phyloP scores from a whole-genome alignment of 2,888 invertebrate species.

The Caenorhabditis panamensis region DNA sequence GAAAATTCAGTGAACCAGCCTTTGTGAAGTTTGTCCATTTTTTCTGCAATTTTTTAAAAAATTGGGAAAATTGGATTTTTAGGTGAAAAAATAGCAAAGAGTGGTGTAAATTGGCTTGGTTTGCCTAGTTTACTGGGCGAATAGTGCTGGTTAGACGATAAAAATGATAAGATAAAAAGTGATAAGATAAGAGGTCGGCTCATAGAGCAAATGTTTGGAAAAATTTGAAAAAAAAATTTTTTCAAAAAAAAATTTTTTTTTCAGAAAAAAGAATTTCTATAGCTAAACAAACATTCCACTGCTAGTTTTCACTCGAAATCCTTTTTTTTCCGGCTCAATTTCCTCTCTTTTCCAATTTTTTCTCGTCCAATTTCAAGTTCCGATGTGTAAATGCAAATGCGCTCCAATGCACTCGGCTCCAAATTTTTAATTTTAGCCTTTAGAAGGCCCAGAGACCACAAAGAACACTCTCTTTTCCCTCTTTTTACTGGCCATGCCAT shows the following conservation, averaged over 20 bases:
- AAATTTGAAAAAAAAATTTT: background rate
- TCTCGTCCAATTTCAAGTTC: no score
- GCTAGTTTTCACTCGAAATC: no score
- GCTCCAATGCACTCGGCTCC: constrained; percentile 7
- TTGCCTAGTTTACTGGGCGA: no score
- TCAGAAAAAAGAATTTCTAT: background rate
- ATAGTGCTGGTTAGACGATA: constrained; percentile 5
- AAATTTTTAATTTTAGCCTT: no score
- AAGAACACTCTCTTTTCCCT: background rate
- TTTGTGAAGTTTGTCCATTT: constrained; percentile 87
- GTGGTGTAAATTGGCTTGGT: background rate
- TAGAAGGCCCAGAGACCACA: no score
- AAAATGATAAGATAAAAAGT: constrained; percentile 1
- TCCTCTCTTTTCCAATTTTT: background rate
- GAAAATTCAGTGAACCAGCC: constrained; percentile 95
- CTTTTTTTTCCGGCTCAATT: background rate
- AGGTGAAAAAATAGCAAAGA: background rate
- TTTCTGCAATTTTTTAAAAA: constrained; percentile 16
- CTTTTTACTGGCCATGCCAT: background rate
- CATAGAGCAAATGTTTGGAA: background rate
- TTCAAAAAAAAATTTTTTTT: background rate
- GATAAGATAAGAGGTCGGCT: background rate
- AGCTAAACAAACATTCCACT: no score
- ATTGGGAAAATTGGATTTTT: background rate
- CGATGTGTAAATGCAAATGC: constrained; percentile 6